Evolutionary conservation across 2,113 vertebrate genomes (phyloP), one percentile per base, ranked within the genome.

Genomic region (Zingel zingel): DNA sequence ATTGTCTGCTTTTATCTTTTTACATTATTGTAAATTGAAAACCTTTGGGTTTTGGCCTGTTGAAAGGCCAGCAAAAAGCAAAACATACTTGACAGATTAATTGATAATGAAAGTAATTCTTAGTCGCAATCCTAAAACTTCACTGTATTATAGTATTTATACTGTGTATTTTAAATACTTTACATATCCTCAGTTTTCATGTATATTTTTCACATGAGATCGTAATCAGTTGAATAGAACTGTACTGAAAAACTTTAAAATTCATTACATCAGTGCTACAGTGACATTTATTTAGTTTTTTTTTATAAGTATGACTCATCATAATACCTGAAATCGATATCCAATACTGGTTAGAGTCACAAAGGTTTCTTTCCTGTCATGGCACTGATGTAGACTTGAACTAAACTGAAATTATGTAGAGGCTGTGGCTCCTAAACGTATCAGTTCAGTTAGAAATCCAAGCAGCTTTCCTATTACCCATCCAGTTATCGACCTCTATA

Each of bases 401-500:
- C 33, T 25, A 27, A 47, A 43, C 1, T 13, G 9, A 56, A 62
- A 77, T 63, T 11, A 27, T 27, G 3, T 73, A 47, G 21, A 56
- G 3, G 16, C 4, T 0, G 5, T 30, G 21, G 4, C n/a, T 65
- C 23, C 47, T 58, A n/a, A 47, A 58, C 2, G 0, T 50, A 67
- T 50, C 15, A 50, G 11, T 64, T 74, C 18, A 61, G 14, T 51
- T 61, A 25, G 21, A 39, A 74, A 67, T 72, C 61, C 5, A 56
- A 69, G 62, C 64, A 56, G 48, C 62, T 54, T 53, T 54, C 18
- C 48, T 47, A 68, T 65, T 23, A 65, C 19, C 7, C 48, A 19
- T 56, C 62, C 30, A 67, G 58, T n/a, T n/a, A n/a, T 65, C 77
- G 76, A 63, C 77, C 74, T 82, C 74, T 54, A 16, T 48, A 66